Conservation (phyloP, 2,113 vertebrate genomes). For the Steatornis caripensis region DNA sequence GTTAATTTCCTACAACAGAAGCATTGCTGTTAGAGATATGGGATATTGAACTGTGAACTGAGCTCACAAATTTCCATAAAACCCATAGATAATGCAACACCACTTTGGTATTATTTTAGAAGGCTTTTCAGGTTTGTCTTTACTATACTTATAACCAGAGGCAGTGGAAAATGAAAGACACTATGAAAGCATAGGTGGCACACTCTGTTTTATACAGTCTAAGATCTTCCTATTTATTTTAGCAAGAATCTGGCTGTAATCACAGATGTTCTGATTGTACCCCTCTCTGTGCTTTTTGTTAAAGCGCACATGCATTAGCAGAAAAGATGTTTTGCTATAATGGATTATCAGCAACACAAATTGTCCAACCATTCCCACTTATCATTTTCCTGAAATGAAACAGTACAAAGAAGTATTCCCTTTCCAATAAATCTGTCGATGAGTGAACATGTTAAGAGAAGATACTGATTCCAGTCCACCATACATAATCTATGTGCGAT, state of each 20-base stretch:
- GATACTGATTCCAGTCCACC: not conserved
- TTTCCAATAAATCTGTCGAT: not conserved
- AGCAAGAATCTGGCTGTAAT: not conserved
- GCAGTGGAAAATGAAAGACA: not conserved
- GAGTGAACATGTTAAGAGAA: not conserved
- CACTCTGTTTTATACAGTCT: not conserved
- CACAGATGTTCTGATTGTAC: not conserved
- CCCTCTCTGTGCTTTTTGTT: not conserved
- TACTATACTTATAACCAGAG: not conserved
- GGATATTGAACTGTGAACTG: not conserved
- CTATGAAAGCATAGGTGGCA: not conserved
- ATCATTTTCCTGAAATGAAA: not conserved
- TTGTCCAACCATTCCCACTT: not conserved
- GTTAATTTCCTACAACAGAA: slow-evolving; percentile 10
- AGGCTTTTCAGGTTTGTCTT: not conserved
- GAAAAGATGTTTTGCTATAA: not conserved
- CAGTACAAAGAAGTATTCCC: not conserved
- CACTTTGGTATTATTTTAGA: not conserved
- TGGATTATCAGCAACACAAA: not conserved
- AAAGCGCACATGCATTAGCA: not conserved
- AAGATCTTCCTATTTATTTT: not conserved
- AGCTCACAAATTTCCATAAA: slow-evolving; percentile 14
- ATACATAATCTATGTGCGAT: not conserved
- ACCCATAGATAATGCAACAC: not conserved
- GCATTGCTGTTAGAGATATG: not conserved